A percentile compares a stretch with the other conserved stretches of the same genome.
These are phyloP conservation scores for Eudyptes chrysolophus DNA, from an alignment of 2,113 vertebrate species.

Conservation along the genomic window DNA sequence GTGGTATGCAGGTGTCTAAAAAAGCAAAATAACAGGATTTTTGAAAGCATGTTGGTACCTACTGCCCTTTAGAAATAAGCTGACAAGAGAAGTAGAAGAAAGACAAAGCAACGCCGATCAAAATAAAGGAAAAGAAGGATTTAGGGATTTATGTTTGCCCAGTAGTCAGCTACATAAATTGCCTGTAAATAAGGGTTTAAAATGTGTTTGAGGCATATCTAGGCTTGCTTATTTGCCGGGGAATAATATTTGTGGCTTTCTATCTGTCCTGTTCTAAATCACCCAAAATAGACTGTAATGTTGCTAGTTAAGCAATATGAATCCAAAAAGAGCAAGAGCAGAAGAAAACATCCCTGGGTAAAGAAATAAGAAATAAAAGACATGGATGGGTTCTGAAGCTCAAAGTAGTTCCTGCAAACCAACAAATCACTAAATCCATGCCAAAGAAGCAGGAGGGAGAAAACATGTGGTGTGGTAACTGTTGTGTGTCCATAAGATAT, in stretches of 20 bases:
- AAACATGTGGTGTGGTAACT: background rate
- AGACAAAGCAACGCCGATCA: conserved; percentile 1
- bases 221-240: background rate
- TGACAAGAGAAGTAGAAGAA: conserved; percentile 4
- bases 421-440: background rate
- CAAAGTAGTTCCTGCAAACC: background rate
- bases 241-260: background rate
- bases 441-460: background rate
- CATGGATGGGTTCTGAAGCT: background rate
- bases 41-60: background rate
- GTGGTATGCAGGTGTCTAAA: background rate
- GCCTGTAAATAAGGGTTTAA: background rate
- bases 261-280: conserved; percentile 27
- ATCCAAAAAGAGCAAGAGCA: background rate
- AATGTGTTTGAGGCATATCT: background rate
- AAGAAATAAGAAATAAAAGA: conserved; percentile 17
- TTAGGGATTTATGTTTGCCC: conserved; percentile 9
- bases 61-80: background rate
- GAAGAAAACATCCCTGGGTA: background rate
- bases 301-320: background rate
- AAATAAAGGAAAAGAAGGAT: conserved; percentile 27
- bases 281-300: background rate
- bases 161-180: conserved; percentile 8
- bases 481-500: background rate
- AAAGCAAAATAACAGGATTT: background rate